Conservation (phyloP, 2,888 invertebrate species). For the Acleris literana region DNA sequence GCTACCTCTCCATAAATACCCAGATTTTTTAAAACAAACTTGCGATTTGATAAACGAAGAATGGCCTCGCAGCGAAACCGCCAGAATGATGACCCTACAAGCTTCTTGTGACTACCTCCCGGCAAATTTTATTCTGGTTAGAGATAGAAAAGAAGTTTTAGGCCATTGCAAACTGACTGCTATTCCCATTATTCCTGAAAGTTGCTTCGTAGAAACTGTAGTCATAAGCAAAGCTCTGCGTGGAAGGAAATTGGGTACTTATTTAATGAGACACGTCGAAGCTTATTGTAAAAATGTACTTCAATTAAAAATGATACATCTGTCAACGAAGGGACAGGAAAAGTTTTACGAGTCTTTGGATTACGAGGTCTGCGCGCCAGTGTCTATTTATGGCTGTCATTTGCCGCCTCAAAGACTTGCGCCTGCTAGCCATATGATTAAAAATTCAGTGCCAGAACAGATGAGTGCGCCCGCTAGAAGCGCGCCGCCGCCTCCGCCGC, state of each 20-base stretch:
- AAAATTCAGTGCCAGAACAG: slow-evolving; percentile 50
- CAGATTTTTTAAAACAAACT: slow-evolving; percentile 88
- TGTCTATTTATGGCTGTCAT: slow-evolving; percentile 86
- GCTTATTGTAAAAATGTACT: slow-evolving; percentile 87
- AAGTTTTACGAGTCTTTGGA: slow-evolving; percentile 90
- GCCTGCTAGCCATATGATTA: slow-evolving; percentile 44
- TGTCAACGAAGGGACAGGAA: slow-evolving; percentile 89
- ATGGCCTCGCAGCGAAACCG: slow-evolving; percentile 92
- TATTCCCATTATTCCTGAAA: slow-evolving; percentile 87
- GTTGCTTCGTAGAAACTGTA: slow-evolving; percentile 92
- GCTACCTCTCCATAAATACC: slow-evolving; percentile 88
- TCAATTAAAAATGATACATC: slow-evolving; percentile 85
- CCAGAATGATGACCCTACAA: slow-evolving; percentile 89
- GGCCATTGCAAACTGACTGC: slow-evolving; percentile 92
- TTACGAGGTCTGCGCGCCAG: slow-evolving; percentile 86
- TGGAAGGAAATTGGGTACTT: slow-evolving; percentile 90
- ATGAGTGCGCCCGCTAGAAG: slow-evolving; percentile 38
- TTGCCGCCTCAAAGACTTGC: slow-evolving; percentile 45
- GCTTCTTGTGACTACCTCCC: slow-evolving; percentile 89
- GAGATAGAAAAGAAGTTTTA: slow-evolving; percentile 82
- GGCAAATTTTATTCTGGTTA: slow-evolving; percentile 87
- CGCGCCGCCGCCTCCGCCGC: slow-evolving; percentile 56
- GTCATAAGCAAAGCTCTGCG: slow-evolving; percentile 88
- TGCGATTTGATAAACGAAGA: slow-evolving; percentile 92
- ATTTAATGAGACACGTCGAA: slow-evolving; percentile 89